Percentiles rank a stretch among this genome's conserved stretches.
phyloP scores from a whole-genome alignment of 1,140 invertebrate species.

The Drosophila cardini region DNA sequence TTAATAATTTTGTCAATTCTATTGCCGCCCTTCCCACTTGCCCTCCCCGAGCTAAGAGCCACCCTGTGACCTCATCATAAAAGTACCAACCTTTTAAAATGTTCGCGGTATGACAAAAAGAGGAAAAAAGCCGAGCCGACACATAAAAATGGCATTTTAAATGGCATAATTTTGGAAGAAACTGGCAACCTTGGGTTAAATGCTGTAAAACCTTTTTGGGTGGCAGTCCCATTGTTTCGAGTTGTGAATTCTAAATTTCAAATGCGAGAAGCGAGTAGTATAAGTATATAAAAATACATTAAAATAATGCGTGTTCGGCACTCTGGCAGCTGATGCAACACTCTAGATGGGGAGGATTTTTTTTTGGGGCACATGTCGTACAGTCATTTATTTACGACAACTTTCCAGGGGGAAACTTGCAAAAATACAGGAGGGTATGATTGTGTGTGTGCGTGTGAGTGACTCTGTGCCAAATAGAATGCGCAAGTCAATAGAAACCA shows the following conservation, averaged over 20 bases:
- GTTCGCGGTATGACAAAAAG: background rate
- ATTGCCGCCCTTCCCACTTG: constrained; percentile 48
- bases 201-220: constrained; percentile 44
- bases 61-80: constrained; percentile 35
- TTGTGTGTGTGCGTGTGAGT: background rate
- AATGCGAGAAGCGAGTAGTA: constrained; percentile 10
- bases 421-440: constrained; percentile 32
- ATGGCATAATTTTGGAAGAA: constrained; percentile 47
- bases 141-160: constrained; percentile 76
- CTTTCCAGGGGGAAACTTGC: constrained; percentile 17
- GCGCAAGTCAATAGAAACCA: constrained; percentile 38
- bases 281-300: constrained; percentile 73
- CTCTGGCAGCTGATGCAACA: constrained; percentile 68
- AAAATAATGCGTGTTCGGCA: constrained; percentile 71
- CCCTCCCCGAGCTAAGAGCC: background rate
- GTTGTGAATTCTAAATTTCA: constrained; percentile 8
- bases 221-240: constrained; percentile 29
- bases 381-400: constrained; percentile 72
- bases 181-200: constrained; percentile 51
- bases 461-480: constrained; percentile 33
- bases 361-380: constrained; percentile 48
- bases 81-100: constrained; percentile 30
- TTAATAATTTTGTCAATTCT: constrained; percentile 79
- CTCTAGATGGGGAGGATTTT: constrained; percentile 1
- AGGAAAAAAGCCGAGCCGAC: constrained; percentile 10